Conservation (phyloP, 2,797 vertebrate genomes). For the Falco concolor region DNA sequence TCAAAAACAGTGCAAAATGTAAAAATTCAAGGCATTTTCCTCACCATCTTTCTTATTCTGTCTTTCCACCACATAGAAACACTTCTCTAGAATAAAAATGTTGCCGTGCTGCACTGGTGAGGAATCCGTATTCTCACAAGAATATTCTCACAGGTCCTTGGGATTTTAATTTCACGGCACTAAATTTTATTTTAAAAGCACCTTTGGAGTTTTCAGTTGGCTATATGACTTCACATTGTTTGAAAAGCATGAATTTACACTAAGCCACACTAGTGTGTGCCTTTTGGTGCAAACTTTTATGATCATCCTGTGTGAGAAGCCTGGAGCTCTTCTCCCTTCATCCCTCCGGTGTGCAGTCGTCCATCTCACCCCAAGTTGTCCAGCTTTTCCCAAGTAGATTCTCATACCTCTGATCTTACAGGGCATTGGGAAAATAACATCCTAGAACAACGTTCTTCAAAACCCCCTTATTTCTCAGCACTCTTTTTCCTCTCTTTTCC, state of each 20-base stretch:
- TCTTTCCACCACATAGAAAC: not conserved
- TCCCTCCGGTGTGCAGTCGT: not conserved
- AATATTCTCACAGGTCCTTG: too few relatives aligned
- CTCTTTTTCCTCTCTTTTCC: not conserved
- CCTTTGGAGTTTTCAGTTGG: not conserved
- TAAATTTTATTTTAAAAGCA: not conserved
- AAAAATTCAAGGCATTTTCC: not conserved
- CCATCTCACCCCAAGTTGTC: not conserved
- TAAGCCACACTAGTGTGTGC: rapidly evolving
- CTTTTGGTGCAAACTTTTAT: rapidly evolving
- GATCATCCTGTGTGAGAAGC: rapidly evolving
- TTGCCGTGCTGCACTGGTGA: too few relatives aligned
- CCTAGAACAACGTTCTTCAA: not conserved
- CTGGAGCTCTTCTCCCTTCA: not conserved
- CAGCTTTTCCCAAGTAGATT: not conserved
- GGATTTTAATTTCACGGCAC: not conserved
- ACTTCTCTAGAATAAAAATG: not conserved
- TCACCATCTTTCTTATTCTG: not conserved
- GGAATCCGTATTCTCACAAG: not conserved
- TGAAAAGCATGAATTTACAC: not conserved
- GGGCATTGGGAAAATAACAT: rapidly evolving
- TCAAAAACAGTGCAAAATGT: rapidly evolving
- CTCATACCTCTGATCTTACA: not conserved
- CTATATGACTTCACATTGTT: not conserved
- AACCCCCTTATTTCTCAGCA: not conserved